Conservation (phyloP, 2,888 invertebrate genomes). For the Cancer borealis region DNA sequence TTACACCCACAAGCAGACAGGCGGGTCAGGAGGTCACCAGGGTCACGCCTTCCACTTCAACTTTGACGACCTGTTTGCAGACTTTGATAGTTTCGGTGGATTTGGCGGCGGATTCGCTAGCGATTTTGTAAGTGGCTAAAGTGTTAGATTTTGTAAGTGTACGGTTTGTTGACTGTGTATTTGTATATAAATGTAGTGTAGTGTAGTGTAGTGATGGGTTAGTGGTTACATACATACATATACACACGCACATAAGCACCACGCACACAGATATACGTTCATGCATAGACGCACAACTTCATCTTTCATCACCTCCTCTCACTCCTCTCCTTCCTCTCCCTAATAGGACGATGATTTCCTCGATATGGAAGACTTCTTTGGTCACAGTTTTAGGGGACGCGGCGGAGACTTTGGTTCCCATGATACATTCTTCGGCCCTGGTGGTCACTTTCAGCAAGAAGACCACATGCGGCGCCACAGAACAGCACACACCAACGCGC, state of each 20-base stretch:
- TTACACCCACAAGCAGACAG: slow-evolving; percentile 61
- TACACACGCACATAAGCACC: background rate
- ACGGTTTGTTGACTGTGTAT: background rate
- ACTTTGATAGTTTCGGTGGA: slow-evolving; percentile 77
- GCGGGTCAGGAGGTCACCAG: slow-evolving; percentile 48
- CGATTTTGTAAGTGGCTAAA: slow-evolving; percentile 70
- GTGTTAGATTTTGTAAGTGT: background rate
- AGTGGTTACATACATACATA: background rate
- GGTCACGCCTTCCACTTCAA: slow-evolving; percentile 76
- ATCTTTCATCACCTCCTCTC: background rate
- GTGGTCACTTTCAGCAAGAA: slow-evolving; percentile 69
- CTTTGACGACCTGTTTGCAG: slow-evolving; percentile 78
- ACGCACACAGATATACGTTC: background rate
- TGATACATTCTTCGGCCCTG: slow-evolving; percentile 69
- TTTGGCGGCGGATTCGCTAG: slow-evolving; percentile 70
- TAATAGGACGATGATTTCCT: slow-evolving; percentile 73
- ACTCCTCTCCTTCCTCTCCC: background rate
- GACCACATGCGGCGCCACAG: slow-evolving; percentile 62
- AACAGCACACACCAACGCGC: slow-evolving; percentile 56
- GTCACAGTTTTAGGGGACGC: slow-evolving; percentile 72
- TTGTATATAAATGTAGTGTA: background rate
- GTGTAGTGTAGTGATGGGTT: background rate
- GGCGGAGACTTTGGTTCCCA: slow-evolving; percentile 78
- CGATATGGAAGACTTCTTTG: slow-evolving; percentile 77
- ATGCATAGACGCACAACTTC: background rate